A percentile compares a stretch with the other conserved stretches of the same genome.
phyloP scores from a whole-genome alignment of 2,113 vertebrate genomes.

The Centropristis striata region DNA sequence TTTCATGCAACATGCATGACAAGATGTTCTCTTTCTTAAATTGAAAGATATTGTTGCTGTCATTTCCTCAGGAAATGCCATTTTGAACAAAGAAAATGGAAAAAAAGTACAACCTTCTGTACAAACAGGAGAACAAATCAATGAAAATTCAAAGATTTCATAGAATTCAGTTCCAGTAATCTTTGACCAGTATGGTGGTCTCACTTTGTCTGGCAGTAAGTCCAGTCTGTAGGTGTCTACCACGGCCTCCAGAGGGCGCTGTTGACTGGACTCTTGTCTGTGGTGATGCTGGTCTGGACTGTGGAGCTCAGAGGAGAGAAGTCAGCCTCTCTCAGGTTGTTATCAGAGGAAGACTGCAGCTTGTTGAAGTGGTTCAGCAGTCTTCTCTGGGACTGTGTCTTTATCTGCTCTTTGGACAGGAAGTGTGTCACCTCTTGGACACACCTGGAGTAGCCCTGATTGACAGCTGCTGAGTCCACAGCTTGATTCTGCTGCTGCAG shows the following conservation, averaged over 20 bases:
- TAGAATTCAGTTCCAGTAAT: background rate
- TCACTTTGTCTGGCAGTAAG: constrained; percentile 15
- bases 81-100: background rate
- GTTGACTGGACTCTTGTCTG: constrained; percentile 59
- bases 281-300: background rate
- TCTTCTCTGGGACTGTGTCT: too few relatives aligned
- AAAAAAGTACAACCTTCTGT: constrained; percentile 20
- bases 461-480: too few relatives aligned
- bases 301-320: too few relatives aligned
- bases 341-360: too few relatives aligned
- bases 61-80: constrained; percentile 45
- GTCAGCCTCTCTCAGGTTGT: too few relatives aligned
- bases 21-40: constrained; percentile 42
- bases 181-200: constrained; percentile 54
- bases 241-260: constrained; percentile 74
- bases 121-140: constrained; percentile 44
- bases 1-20: constrained; percentile 53
- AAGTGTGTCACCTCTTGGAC: too few relatives aligned
- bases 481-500: too few relatives aligned
- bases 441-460: too few relatives aligned
- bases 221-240: constrained; percentile 59
- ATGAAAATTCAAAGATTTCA: background rate
- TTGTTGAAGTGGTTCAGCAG: too few relatives aligned
- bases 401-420: too few relatives aligned
- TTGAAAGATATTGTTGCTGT: constrained; percentile 32